phyloP scores from a whole-genome alignment of 92 coral and sea anemone genomes.

The Epizoanthus scotinus region DNA sequence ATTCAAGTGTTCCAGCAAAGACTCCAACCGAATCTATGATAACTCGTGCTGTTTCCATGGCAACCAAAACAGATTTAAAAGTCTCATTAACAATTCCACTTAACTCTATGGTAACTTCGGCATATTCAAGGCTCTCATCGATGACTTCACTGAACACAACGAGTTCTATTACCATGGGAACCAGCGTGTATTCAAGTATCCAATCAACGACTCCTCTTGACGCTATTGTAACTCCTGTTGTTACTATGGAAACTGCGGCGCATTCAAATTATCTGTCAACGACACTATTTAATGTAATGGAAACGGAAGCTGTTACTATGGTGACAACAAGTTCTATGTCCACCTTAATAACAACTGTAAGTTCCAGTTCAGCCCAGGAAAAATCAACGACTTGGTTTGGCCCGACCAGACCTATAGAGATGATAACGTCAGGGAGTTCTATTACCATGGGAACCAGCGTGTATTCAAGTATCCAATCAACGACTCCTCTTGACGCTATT shows the following conservation, averaged over 20 bases:
- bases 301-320: neutral
- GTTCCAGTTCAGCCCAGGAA: neutral
- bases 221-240: too few species aligned
- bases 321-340: neutral
- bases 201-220: too few species aligned
- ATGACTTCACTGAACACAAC: too few species aligned
- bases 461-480: too few species aligned
- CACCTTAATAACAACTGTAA: neutral
- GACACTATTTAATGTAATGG: neutral
- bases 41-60: slow-evolving; percentile 5
- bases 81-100: neutral
- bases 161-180: too few species aligned
- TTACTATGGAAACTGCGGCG: neutral
- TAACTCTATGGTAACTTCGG: too few species aligned
- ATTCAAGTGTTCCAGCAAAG: neutral
- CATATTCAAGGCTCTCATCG: too few species aligned
- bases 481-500: too few species aligned
- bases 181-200: too few species aligned
- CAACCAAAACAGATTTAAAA: neutral
- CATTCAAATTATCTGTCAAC: neutral
- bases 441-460: too few species aligned
- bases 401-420: slow-evolving; percentile 5
- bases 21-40: neutral
- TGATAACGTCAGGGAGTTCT: neutral
- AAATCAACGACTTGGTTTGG: neutral